Conservation (phyloP, 2,888 invertebrate species). For the Cheilosia scutellata region DNA sequence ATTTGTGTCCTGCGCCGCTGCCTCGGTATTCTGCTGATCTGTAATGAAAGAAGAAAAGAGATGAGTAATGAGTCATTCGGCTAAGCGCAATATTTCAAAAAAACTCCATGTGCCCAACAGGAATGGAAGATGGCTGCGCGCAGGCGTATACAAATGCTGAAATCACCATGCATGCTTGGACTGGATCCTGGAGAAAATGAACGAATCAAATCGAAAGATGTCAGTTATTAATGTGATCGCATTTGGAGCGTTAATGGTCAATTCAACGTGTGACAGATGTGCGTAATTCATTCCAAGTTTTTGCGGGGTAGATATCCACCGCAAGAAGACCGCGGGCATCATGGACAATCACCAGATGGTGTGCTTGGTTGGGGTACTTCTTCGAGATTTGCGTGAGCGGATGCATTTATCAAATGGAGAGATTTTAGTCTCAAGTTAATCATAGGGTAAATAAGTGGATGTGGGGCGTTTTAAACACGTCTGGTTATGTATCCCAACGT, state of each 20-base stretch:
- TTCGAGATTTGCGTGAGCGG: conserved; percentile 70
- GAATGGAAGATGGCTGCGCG: conserved; percentile 43
- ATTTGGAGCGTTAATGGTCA: conserved; percentile 84
- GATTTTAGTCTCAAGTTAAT: conserved; percentile 3
- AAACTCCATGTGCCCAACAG: not conserved
- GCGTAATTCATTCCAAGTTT: conserved; percentile 82
- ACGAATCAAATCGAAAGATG: conserved; percentile 83
- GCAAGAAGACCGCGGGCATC: not conserved
- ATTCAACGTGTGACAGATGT: conserved; percentile 84
- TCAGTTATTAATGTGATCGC: conserved; percentile 84
- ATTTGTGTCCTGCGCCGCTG: conserved; percentile 35
- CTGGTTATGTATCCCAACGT: no score
- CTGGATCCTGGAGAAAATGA: conserved; percentile 66
- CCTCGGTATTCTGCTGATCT: conserved; percentile 48
- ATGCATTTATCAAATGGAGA: conserved; percentile 64
- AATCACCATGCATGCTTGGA: conserved; percentile 28
- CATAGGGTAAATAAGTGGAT: conserved; percentile 36
- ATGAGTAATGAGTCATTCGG: conserved; percentile 57
- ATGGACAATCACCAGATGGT: conserved; percentile 53
- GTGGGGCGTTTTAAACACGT: not conserved
- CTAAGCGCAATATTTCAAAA: conserved; percentile 57
- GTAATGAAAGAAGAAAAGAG: conserved; percentile 49
- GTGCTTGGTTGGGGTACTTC: conserved; percentile 4
- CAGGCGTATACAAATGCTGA: conserved; percentile 50
- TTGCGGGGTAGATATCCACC: not conserved